phyloP scores from a whole-genome alignment of 2,113 vertebrate genomes.

The Montifringilla adamsi region DNA sequence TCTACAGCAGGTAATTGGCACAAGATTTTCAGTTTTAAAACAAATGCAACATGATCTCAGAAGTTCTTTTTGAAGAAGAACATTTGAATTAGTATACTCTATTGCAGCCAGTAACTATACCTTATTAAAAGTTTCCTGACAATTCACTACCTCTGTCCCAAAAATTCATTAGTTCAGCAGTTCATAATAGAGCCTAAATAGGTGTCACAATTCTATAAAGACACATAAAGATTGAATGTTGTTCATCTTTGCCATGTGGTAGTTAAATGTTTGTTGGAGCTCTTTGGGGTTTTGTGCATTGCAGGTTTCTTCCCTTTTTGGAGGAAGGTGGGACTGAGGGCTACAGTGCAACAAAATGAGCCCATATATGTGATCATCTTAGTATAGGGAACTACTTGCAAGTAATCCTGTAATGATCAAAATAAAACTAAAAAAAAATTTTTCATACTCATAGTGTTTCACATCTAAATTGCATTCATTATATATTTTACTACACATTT shows the following conservation, averaged over 20 bases:
- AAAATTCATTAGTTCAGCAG: not conserved
- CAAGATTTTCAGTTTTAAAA: not conserved
- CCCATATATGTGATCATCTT: not conserved
- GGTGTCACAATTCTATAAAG: not conserved
- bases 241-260: not conserved
- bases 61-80: not conserved
- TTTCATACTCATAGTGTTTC: not conserved
- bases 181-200: not conserved
- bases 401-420: not conserved
- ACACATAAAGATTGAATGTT: not conserved
- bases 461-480: not conserved
- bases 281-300: not conserved
- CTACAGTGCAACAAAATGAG: not conserved
- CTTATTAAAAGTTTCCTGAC: not conserved
- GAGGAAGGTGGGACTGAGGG: not conserved
- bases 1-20: not conserved
- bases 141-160: not conserved
- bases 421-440: not conserved
- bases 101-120: not conserved
- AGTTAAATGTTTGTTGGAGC: not conserved
- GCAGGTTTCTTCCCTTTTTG: not conserved
- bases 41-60: not conserved
- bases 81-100: not conserved
- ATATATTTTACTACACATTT: not conserved
- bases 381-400: not conserved